These are phyloP conservation scores for Drosophila gunungcola DNA, from an alignment of 1,140 invertebrate genomes.

Conservation along the genomic window DNA sequence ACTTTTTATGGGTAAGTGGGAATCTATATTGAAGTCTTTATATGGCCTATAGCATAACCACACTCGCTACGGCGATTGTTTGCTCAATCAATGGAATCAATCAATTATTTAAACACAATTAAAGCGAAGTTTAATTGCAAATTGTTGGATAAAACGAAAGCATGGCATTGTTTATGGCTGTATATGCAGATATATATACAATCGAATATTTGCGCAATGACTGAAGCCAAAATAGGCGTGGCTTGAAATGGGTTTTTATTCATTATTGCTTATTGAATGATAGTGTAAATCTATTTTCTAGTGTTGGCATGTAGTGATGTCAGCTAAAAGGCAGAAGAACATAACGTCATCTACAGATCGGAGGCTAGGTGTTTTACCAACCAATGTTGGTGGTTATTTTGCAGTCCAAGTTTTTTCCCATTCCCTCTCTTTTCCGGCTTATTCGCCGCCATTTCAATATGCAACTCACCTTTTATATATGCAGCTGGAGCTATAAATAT, in stretches of 20 bases:
- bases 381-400: too few relatives aligned
- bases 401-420: not conserved
- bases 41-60: constrained; percentile 30
- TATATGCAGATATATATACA: constrained; percentile 32
- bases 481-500: constrained; percentile 38
- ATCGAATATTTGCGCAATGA: constrained; percentile 70
- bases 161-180: constrained; percentile 59
- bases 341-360: constrained; percentile 3
- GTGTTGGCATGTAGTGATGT: constrained; percentile 46
- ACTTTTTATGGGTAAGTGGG: constrained; percentile 55
- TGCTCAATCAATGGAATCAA: constrained; percentile 54
- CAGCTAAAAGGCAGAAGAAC: constrained; percentile 33
- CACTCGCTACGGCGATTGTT: constrained; percentile 1
- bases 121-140: constrained; percentile 52
- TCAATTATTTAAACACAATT: constrained; percentile 67
- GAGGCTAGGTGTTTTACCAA: not conserved
- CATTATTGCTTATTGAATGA: constrained; percentile 35
- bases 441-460: constrained; percentile 30
- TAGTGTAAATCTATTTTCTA: constrained; percentile 13
- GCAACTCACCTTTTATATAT: constrained; percentile 65
- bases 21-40: constrained; percentile 20
- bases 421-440: constrained; percentile 8
- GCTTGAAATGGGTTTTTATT: constrained; percentile 33
- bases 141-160: constrained; percentile 66
- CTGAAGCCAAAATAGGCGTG: constrained; percentile 45